phyloP scores from a whole-genome alignment of 2,797 vertebrate genomes.

The Neostethus bicornis region DNA sequence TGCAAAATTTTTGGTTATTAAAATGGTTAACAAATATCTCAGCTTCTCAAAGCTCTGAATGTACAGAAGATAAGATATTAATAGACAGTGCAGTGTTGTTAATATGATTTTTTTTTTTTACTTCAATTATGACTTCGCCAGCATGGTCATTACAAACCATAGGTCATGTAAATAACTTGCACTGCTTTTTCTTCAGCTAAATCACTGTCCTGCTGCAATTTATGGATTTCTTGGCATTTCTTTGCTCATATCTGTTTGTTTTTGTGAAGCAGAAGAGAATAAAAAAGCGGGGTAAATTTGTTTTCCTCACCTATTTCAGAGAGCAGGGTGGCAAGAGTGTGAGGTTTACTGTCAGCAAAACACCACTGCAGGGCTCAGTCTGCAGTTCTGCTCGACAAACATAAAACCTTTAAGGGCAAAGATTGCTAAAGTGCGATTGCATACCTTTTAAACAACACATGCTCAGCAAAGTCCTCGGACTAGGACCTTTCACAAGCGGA shows the following conservation, averaged over 20 bases:
- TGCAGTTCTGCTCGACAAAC: slow-evolving; percentile 32
- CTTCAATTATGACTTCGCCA: background rate
- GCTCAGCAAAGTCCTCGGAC: slow-evolving; percentile 36
- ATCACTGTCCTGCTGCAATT: background rate
- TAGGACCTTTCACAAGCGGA: slow-evolving; percentile 7
- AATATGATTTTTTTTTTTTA: background rate
- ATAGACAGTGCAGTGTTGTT: too few species aligned
- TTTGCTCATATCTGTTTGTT: slow-evolving; percentile 20
- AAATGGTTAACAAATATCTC: too few species aligned
- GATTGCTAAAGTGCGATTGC: slow-evolving; percentile 18
- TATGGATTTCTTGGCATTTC: slow-evolving; percentile 12
- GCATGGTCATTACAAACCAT: background rate
- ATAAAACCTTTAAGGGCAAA: slow-evolving; percentile 31
- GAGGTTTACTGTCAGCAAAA: slow-evolving; percentile 53
- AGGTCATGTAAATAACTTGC: background rate
- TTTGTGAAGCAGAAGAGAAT: slow-evolving; percentile 20
- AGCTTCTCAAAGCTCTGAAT: too few species aligned
- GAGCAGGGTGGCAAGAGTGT: slow-evolving; percentile 43
- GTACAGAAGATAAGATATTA: too few species aligned
- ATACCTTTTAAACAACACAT: slow-evolving; percentile 32
- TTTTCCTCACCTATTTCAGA: slow-evolving; percentile 19
- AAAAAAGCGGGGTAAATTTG: background rate
- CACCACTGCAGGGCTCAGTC: slow-evolving; percentile 16
- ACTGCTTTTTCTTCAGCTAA: background rate
- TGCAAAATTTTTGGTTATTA: too few species aligned